Conservation (phyloP, 2,113 vertebrate genomes). For the Ochotona curzoniae region DNA sequence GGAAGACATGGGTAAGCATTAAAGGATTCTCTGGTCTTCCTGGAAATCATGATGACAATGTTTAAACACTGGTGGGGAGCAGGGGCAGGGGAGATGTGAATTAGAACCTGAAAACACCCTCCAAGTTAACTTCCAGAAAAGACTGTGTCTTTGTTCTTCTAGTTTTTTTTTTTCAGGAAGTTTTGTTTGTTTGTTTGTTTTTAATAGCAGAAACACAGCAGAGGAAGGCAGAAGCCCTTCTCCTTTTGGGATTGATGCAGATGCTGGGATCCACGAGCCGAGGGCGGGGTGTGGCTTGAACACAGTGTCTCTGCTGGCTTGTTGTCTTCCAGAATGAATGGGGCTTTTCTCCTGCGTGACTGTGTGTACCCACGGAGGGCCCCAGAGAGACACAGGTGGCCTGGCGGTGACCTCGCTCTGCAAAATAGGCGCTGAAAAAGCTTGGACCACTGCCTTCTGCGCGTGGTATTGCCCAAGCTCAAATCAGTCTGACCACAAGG, state of each 20-base stretch:
- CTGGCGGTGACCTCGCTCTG: not conserved
- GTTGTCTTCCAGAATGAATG: not conserved
- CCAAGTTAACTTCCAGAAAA: conserved; percentile 4
- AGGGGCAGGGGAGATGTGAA: not conserved
- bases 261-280: not conserved
- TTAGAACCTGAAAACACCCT: not conserved
- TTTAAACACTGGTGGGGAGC: too few relatives aligned
- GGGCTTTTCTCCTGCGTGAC: not conserved
- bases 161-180: not conserved
- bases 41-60: not conserved
- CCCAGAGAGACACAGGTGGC: not conserved
- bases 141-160: not conserved
- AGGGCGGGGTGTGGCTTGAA: not conserved
- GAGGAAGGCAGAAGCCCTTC: not conserved
- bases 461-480: not conserved
- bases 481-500: not conserved
- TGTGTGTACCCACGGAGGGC: not conserved
- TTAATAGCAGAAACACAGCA: conserved; percentile 19
- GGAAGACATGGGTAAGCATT: not conserved
- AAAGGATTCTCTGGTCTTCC: not conserved
- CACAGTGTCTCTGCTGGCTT: not conserved
- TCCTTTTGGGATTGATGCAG: not conserved
- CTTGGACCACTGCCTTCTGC: not conserved
- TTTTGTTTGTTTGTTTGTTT: too few relatives aligned
- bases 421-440: not conserved